Conservation (phyloP, 2,888 invertebrate species). For the Agrochola lychnidis region DNA sequence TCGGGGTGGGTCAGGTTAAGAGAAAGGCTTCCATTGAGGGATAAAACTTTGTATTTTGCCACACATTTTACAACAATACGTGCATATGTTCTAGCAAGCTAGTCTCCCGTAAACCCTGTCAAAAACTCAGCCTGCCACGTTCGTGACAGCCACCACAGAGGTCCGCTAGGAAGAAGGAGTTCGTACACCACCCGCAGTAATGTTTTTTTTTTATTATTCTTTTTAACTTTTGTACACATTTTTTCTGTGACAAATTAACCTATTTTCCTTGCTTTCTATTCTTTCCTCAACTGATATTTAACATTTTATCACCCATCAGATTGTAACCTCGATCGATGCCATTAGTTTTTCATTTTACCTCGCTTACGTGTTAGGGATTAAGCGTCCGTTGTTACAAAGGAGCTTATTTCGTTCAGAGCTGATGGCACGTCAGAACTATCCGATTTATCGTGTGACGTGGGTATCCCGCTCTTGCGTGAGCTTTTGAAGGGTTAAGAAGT, state of each 20-base stretch:
- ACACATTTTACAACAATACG: too few species aligned
- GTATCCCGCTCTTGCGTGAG: conserved; percentile 45
- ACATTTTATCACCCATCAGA: conserved; percentile 6
- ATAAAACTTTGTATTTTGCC: too few species aligned
- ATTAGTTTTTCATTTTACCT: conserved; percentile 52
- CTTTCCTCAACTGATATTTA: neutral
- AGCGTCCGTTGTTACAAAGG: conserved; percentile 62
- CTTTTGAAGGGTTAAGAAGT: conserved; percentile 53
- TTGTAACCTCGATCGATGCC: conserved; percentile 16
- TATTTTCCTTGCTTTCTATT: neutral
- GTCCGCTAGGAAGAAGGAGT: too few species aligned
- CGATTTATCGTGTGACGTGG: conserved; percentile 64
- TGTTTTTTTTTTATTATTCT: neutral
- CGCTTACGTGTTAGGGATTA: conserved; percentile 63
- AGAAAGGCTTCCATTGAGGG: too few species aligned
- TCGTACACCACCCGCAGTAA: too few species aligned
- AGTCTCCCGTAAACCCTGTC: too few species aligned
- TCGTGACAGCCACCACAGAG: too few species aligned
- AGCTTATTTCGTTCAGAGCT: conserved; percentile 60
- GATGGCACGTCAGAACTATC: conserved; percentile 64
- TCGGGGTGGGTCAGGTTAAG: too few species aligned
- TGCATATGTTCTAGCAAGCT: too few species aligned
- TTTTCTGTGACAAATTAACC: neutral
- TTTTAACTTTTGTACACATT: neutral
- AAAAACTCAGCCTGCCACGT: too few species aligned